phyloP scores from a whole-genome alignment of 2,113 vertebrate genomes.

The Dissostichus mawsoni region DNA sequence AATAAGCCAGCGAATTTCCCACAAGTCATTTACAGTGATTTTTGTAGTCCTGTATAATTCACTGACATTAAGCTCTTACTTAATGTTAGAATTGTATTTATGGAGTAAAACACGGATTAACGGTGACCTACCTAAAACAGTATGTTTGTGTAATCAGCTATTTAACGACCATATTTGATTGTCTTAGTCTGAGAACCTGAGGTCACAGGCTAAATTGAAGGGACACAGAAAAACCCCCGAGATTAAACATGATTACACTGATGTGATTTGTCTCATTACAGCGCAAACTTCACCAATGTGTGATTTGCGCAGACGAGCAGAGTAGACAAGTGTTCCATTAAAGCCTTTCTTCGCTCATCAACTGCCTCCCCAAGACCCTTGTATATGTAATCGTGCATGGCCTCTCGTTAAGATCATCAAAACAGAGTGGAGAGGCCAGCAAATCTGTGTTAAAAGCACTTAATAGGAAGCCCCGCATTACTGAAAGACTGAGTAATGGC shows the following conservation, averaged over 20 bases:
- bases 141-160: constrained; percentile 29
- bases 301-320: constrained; percentile 53
- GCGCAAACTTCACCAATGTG: constrained; percentile 69
- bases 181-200: constrained; percentile 30
- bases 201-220: constrained; percentile 33
- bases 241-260: constrained; percentile 76
- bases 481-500: constrained; percentile 61
- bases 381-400: constrained; percentile 74
- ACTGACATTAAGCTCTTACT: background rate
- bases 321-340: constrained; percentile 77
- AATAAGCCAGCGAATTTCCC: background rate
- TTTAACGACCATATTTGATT: constrained; percentile 37
- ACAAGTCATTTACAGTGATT: background rate
- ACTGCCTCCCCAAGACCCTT: constrained; percentile 54
- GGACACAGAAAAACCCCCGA: constrained; percentile 50
- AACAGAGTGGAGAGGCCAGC: constrained; percentile 58
- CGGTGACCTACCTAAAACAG: background rate
- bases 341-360: constrained; percentile 72
- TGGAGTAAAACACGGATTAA: background rate
- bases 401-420: constrained; percentile 76
- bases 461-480: constrained; percentile 68
- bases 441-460: constrained; percentile 70
- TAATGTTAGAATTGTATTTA: background rate
- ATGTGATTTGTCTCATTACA: constrained; percentile 79
- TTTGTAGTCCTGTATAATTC: background rate